Evolutionary conservation across 1,140 invertebrate genomes (phyloP).

Genomic region (Atta texana): DNA sequence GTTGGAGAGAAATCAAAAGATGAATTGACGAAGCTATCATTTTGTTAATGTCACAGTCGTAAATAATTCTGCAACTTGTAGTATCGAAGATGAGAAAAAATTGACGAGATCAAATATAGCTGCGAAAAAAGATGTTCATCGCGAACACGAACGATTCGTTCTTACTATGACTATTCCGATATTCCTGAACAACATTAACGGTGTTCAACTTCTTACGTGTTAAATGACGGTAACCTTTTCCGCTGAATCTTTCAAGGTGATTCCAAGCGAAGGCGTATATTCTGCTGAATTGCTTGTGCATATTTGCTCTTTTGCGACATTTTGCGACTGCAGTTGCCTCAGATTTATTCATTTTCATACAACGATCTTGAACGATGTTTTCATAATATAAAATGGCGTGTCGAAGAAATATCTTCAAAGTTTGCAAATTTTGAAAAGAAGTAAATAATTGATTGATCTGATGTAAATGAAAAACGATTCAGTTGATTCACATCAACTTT

Average conservation of each 20-base stretch:
- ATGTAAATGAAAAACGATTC: neutral
- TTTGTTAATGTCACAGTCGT: neutral
- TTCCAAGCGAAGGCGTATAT: constrained; percentile 8
- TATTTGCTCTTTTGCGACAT: constrained; percentile 1
- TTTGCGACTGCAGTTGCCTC: neutral
- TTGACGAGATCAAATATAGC: neutral
- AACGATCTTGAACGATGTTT: neutral
- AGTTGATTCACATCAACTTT: neutral
- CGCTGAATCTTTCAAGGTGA: constrained; percentile 57
- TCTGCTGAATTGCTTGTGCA: constrained; percentile 2
- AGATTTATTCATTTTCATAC: constrained; percentile 21
- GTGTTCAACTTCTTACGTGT: constrained; percentile 29
- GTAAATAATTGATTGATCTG: neutral
- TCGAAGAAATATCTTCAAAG: neutral
- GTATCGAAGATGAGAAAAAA: neutral
- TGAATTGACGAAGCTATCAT: neutral
- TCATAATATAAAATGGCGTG: no score
- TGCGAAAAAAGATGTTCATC: no score
- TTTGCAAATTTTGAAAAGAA: neutral
- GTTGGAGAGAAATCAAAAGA: neutral
- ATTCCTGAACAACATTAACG: constrained; percentile 1
- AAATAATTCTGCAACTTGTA: neutral
- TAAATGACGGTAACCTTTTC: constrained; percentile 50
- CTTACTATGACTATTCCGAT: neutral
- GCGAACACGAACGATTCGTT: neutral